A percentile compares a stretch with the other conserved stretches of the same genome.
Evolutionary conservation across 2,888 invertebrate species (phyloP).

Genomic region (Tipula unca): DNA sequence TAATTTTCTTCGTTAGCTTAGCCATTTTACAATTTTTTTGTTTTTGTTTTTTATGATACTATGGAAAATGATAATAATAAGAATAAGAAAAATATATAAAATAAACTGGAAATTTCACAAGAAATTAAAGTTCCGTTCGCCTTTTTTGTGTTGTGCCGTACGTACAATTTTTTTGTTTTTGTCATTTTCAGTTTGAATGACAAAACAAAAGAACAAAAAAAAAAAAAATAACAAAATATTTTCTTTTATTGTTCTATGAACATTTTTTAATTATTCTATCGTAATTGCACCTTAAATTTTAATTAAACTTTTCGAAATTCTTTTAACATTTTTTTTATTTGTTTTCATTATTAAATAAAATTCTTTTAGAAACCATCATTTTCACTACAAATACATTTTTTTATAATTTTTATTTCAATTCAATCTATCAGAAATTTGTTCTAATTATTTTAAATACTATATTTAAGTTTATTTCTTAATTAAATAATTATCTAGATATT

Average conservation of each 20-base stretch:
- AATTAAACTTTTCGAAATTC: neutral
- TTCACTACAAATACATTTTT: neutral
- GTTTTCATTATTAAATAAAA: neutral
- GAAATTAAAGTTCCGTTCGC: conserved; percentile 14
- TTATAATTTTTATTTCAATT: neutral
- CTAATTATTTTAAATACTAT: neutral
- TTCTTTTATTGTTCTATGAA: neutral
- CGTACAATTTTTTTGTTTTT: neutral
- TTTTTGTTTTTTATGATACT: neutral
- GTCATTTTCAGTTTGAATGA: neutral
- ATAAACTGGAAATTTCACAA: neutral
- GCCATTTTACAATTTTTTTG: neutral
- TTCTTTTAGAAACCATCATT: neutral
- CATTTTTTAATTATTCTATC: neutral
- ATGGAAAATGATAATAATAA: neutral
- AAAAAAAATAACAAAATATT: neutral
- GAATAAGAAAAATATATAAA: neutral
- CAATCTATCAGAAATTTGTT: neutral
- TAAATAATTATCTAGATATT: neutral
- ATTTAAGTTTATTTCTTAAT: neutral
- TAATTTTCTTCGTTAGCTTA: neutral
- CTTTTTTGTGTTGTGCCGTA: neutral
- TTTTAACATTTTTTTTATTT: neutral
- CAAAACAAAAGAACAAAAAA: neutral
- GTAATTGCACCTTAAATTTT: neutral